Evolutionary conservation across 2,113 vertebrate genomes (phyloP), one percentile per base, ranked within the genome.

Genomic region (Atherinomorus stipes): DNA sequence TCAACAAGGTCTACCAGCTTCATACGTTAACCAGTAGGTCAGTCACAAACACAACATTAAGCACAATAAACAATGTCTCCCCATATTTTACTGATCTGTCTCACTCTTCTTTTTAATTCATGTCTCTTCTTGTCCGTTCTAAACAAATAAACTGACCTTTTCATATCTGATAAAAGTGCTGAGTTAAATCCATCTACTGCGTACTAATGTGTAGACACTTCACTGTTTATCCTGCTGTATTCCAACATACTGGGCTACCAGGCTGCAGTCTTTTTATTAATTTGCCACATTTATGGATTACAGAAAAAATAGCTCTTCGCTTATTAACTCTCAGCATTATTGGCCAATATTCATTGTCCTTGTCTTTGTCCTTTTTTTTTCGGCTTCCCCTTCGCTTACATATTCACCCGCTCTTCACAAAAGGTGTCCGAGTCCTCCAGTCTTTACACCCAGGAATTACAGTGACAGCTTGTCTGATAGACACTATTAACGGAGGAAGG

Each of bases 391-490:
- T 6, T 53, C 21, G 5, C 5, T 23, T 12, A 31, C 65, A 28
- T 16, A 21, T 15, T 53, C 50, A 50, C 60, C 70, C 76, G 37
- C 25, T 21, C 23, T 68, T 70, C 59, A 61, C n/a, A 53, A 64
- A 38, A 66, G 45, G 44, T 62, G 15, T 60, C 42, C 56, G 58
- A 23, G 62, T 77, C 56, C 54, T 78, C 65, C 59, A 21, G 71
- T 69, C 60, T n/a, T 59, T 49, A 74, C 74, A 76, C 71, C 45
- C 40, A 52, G 37, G 63, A 81, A 57, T 85, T 63, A 79, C 68
- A 78, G 50, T 72, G 83, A 79, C 56, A 80, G 78, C 74, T 84
- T 68, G 60, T 84, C 76, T 81, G 71, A 76, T 50, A 60, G 80
- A 74, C 63, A 5, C 56, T 63, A 49, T 73, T 59, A 57, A 51